Evolutionary conservation across 2,797 vertebrate genomes (phyloP), one percentile per base, ranked within the genome.

Genomic region (Spea hammondii): DNA sequence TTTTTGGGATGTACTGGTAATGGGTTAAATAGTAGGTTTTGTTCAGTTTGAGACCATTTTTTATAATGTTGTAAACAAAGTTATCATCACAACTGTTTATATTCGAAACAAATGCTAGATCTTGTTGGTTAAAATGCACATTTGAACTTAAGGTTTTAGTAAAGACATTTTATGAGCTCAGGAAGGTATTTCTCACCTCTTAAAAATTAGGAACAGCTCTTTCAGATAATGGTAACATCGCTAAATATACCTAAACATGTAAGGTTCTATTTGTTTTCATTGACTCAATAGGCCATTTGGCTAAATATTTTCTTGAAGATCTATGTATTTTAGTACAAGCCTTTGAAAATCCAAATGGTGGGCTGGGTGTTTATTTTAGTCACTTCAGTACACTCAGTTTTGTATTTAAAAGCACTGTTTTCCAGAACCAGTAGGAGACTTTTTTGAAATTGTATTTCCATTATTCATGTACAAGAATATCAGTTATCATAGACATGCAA

Each of bases 401-500:
- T 53, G 57, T 65, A 79, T 68, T 69, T 17, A 59, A 68, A 73
- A 68, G 65, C 11, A 32, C 65, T 60, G 49, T 65, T 79, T 74
- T 79, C 44, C 48, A 64, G 48, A 79, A 74, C 8, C 71, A 74
- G 55, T 79, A 64, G 71, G 65, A 70, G 72, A 74, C 77, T 79
- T 79, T 70, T 73, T 7, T 62, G 54, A 74, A 79, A 79, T 67
- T 74, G 47, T 74, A 68, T 79, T 73, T 73, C 62, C 53, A 73
- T 74, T 74, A 74, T 79, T 79, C 57, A 68, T 17, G 48, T 64
- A 60, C 71, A 74, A 79, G 70, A 73, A 79, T 74, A 79, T 55
- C 71, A 79, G 47, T 79, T 79, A 79, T 74, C 71, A 49, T 49
- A 67, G 48, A 69, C 48, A 79, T 79, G 78, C 65, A 79, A 79